Base-by-base conservation (phyloP, 2,113 vertebrate genomes). In the Speoplatyrhinus poulsoni region DNA sequence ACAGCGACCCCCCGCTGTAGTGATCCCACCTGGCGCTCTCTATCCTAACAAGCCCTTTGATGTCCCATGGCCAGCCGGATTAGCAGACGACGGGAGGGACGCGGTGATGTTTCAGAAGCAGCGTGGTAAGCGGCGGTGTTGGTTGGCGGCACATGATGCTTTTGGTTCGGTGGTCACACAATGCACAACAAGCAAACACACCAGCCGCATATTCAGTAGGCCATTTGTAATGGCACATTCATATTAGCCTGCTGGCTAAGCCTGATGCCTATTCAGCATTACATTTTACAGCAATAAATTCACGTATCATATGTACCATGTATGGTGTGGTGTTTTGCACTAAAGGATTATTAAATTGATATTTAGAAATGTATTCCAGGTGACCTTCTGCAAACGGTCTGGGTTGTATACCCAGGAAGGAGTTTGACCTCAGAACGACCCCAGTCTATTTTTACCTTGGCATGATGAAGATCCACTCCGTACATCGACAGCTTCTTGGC, bases 401-500 rank as follows among this genome's bases (percentile, higher is more conserved):
- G 36, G 36, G 7, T 8, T 41, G 3, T 41, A 41, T 41, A 41
- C 36, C 26, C 36, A 41, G 4, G 0, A 41, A 41, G 36, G 36
- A 41, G 7, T 41, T 41, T 41, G 7, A 41, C 36, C 36, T 41
- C 54, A 19, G 3, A 41, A 17, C 3, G 19, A 33, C 50, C 9
- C 15, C 3, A 9, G 9, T 4, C 15, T 56, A 36, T 19, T 11
- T 55, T 17, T 93, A 98, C 97, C 97, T 98, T 98, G 52, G 97
- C 97, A 64, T 98, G 97, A 84, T 99, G 97, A 62, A 99, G 94
- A 82, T 99, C 97, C 54, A 99, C 97, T 57, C 97, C 97, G 19
- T 96, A 99, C 97, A 99, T 98, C 7, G 97, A 98, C 0, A 99
- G 89, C 68, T 99, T 99, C 93, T 99, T 99, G 87, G 96, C 97